Evolutionary conservation across 2,888 invertebrate genomes (phyloP).

Genomic region (Chloroclystis v-ata): DNA sequence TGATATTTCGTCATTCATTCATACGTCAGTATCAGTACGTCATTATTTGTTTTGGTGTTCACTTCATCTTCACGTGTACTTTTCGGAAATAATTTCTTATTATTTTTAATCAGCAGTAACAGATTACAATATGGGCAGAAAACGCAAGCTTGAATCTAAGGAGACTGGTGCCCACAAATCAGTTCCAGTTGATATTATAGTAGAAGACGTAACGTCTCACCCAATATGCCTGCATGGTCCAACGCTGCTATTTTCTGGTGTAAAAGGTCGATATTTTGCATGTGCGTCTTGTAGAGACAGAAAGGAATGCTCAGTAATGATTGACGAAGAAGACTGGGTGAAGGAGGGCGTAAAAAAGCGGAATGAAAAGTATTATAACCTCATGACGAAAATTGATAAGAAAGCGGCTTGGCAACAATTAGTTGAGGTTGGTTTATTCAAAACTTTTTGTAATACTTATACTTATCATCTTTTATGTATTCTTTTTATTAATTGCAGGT

Average conservation of each 20-base stretch:
- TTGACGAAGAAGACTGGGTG: conserved; percentile 75
- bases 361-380: conserved; percentile 64
- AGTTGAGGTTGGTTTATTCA: conserved; percentile 60
- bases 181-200: conserved; percentile 70
- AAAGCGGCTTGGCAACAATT: conserved; percentile 69
- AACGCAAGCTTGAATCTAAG: conserved; percentile 49
- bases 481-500: conserved; percentile 44
- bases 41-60: conserved; percentile 9
- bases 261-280: conserved; percentile 82
- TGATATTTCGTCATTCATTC: conserved; percentile 1
- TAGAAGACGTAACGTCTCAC: conserved; percentile 78
- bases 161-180: conserved; percentile 35
- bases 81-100: neutral
- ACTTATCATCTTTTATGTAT: neutral
- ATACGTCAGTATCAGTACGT: neutral
- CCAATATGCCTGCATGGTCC: conserved; percentile 88
- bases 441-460: neutral
- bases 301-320: conserved; percentile 85
- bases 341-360: conserved; percentile 65
- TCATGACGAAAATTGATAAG: conserved; percentile 74
- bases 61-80: conserved; percentile 12
- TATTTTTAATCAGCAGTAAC: neutral
- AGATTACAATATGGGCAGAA: conserved; percentile 55
- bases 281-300: conserved; percentile 91
- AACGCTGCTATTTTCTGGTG: conserved; percentile 82